phyloP scores from a whole-genome alignment of 2,113 vertebrate genomes.

The Petroica traversi region DNA sequence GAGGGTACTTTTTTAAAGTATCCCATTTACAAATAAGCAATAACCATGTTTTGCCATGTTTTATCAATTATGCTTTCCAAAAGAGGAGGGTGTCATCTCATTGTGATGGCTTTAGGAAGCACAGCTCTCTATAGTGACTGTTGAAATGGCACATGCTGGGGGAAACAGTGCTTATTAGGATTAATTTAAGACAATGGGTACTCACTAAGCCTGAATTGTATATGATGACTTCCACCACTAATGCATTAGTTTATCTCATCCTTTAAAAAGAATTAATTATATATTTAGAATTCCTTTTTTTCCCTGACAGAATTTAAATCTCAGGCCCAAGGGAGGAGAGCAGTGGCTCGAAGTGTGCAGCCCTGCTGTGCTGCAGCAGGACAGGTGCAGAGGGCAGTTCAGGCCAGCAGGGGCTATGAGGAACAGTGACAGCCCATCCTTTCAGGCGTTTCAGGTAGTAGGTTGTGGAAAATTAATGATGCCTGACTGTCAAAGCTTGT shows the following conservation, averaged over 20 bases:
- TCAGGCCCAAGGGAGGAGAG: background rate
- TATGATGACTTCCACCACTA: background rate
- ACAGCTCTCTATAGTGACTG: background rate
- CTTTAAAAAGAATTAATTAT: background rate
- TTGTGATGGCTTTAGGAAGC: background rate
- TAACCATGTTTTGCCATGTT: background rate
- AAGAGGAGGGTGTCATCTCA: background rate
- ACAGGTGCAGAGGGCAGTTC: background rate
- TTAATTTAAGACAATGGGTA: conserved; percentile 17
- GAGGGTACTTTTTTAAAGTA: background rate
- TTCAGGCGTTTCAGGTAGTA: background rate
- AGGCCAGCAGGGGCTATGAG: background rate
- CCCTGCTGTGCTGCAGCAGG: background rate
- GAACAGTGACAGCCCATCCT: background rate
- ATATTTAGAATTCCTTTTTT: background rate
- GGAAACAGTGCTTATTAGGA: conserved; percentile 7
- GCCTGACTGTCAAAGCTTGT: background rate
- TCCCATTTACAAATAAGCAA: background rate
- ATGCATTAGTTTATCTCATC: background rate
- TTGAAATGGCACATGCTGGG: background rate
- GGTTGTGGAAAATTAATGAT: background rate
- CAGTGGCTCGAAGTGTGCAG: rapidly evolving
- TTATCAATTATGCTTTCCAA: conserved; percentile 8
- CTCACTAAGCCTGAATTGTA: background rate
- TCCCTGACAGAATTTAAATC: background rate